These are phyloP conservation scores for Aplodontia rufa DNA, from an alignment of 2,113 vertebrate species.

Conservation along the genomic window DNA sequence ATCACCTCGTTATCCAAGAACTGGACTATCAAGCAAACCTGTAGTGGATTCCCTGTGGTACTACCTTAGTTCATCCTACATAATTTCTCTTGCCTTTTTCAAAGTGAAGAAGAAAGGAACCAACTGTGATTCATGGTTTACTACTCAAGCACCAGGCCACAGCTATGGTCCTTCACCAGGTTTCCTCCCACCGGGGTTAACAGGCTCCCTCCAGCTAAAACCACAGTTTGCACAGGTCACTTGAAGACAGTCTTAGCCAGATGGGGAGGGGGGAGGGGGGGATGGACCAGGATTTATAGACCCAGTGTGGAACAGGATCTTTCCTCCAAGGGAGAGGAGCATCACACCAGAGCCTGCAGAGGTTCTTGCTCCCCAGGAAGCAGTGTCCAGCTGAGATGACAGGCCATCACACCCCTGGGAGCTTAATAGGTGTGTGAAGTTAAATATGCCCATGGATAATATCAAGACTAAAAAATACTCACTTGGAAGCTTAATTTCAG, in stretches of 20 bases:
- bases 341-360: not conserved
- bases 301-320: not conserved
- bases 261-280: rapidly evolving
- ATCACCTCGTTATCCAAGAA: not conserved
- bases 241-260: not conserved
- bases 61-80: not conserved
- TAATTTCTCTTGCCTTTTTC: not conserved
- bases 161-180: rapidly evolving
- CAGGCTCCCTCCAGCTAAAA: not conserved
- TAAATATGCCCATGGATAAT: not conserved
- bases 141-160: not conserved
- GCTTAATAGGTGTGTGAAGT: not conserved
- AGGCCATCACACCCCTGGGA: not conserved
- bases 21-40: not conserved
- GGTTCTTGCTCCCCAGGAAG: not conserved
- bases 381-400: not conserved
- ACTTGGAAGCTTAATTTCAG: not conserved
- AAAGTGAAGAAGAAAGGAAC: not conserved
- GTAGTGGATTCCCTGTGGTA: not conserved
- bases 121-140: not conserved
- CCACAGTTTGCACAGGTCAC: too few species aligned
- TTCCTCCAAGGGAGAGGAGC: not conserved
- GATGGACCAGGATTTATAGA: not conserved
- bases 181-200: not conserved
- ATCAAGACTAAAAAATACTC: not conserved